phyloP scores from a whole-genome alignment of 1,140 invertebrate species.

The Sitodiplosis mosellana region DNA sequence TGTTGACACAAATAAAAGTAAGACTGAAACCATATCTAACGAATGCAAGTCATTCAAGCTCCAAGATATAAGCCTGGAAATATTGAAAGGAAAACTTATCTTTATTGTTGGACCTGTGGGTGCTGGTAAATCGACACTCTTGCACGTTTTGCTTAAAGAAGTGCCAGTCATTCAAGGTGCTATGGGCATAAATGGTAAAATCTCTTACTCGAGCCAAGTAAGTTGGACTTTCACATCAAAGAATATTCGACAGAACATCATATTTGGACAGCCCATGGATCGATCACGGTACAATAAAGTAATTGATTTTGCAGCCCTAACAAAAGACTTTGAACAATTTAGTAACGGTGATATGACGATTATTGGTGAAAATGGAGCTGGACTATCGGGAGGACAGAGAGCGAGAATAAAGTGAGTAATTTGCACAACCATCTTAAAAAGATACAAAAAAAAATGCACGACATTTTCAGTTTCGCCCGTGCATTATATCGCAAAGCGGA shows the following conservation, averaged over 20 bases:
- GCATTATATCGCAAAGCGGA: constrained; percentile 50
- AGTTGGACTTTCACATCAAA: constrained; percentile 33
- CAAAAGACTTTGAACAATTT: constrained; percentile 55
- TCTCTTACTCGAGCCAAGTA: constrained; percentile 17
- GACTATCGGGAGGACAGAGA: constrained; percentile 69
- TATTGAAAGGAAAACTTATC: constrained; percentile 7
- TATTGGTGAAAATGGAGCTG: constrained; percentile 65
- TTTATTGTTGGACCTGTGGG: constrained; percentile 28
- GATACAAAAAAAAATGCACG: background rate
- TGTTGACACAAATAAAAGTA: constrained; percentile 1
- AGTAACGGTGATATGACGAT: constrained; percentile 57
- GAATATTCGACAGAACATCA: constrained; percentile 51
- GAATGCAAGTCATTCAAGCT: background rate
- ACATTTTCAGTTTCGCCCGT: constrained; percentile 12
- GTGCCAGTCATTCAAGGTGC: constrained; percentile 9
- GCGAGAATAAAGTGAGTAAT: constrained; percentile 58
- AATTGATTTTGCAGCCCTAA: constrained; percentile 38
- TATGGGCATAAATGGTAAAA: constrained; percentile 10
- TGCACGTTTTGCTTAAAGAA: constrained; percentile 26
- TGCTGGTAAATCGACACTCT: constrained; percentile 32
- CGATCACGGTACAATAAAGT: constrained; percentile 37
- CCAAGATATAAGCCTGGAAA: constrained; percentile 1
- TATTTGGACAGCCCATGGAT: constrained; percentile 48
- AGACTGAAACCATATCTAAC: background rate
- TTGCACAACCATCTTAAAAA: constrained; percentile 8